These are phyloP conservation scores for Vanacampus margaritifer DNA, from an alignment of 2,113 vertebrate genomes.

Conservation along the genomic window DNA sequence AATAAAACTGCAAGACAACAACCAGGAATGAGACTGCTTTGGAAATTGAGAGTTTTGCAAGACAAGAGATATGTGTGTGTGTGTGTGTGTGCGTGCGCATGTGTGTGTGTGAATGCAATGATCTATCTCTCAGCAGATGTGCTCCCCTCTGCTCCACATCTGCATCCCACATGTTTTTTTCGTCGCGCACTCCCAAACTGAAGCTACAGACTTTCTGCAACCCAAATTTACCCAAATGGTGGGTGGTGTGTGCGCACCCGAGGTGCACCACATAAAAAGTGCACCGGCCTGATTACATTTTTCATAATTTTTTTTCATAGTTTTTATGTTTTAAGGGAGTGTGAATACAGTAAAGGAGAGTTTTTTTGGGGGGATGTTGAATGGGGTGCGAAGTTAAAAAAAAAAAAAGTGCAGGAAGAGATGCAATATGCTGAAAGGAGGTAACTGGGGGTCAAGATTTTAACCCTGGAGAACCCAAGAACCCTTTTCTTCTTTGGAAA, in stretches of 20 bases:
- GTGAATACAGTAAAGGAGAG: too few species aligned
- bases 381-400: too few species aligned
- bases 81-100: conserved; percentile 15
- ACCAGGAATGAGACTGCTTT: not conserved
- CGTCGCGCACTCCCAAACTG: not conserved
- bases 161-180: conserved; percentile 72
- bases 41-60: conserved; percentile 8
- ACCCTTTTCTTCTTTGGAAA: too few species aligned
- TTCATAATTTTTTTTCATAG: not conserved
- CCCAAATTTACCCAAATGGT: not conserved
- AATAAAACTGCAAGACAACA: conserved; percentile 8
- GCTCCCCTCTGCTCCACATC: conserved; percentile 61
- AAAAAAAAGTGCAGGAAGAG: too few species aligned
- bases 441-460: too few species aligned
- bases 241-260: not conserved
- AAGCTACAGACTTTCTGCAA: not conserved
- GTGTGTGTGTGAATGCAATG: conserved; percentile 23
- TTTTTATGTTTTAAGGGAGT: not conserved
- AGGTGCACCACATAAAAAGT: not conserved
- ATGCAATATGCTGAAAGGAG: too few species aligned
- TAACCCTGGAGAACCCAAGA: too few species aligned
- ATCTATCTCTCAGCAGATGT: conserved; percentile 65
- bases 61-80: conserved; percentile 10
- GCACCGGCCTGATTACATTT: not conserved
- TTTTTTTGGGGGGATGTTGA: too few species aligned